phyloP scores from a whole-genome alignment of 2,113 vertebrate genomes.

The Callopanchax toddi region DNA sequence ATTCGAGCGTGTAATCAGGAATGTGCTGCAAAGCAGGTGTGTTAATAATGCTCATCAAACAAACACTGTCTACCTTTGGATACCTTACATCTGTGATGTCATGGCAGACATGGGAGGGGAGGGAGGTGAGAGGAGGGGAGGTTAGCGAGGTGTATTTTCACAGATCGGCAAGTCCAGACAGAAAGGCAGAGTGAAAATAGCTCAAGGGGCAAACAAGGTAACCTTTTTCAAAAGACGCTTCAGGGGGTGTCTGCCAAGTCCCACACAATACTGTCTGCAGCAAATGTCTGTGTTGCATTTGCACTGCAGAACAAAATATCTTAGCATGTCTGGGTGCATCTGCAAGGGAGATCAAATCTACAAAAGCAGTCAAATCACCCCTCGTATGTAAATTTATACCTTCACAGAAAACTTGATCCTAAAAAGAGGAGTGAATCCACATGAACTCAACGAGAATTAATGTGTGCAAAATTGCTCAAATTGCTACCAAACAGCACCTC shows the following conservation, averaged over 20 bases:
- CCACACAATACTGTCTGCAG: slow-evolving; percentile 78
- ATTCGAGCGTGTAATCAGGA: slow-evolving; percentile 77
- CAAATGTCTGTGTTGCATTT: slow-evolving; percentile 62
- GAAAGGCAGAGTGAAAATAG: slow-evolving; percentile 75
- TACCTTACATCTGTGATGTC: slow-evolving; percentile 72
- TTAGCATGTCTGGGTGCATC: slow-evolving; percentile 54
- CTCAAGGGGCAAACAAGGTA: slow-evolving; percentile 81
- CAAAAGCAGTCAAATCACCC: slow-evolving; percentile 30
- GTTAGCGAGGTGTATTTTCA: slow-evolving; percentile 74
- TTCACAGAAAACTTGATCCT: neutral
- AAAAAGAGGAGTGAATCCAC: too few relatives aligned
- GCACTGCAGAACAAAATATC: slow-evolving; percentile 58
- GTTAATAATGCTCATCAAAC: slow-evolving; percentile 78
- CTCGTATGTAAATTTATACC: slow-evolving; percentile 19
- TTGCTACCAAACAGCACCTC: too few relatives aligned
- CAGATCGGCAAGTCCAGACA: slow-evolving; percentile 77
- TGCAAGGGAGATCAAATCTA: slow-evolving; percentile 43
- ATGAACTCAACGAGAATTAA: too few relatives aligned
- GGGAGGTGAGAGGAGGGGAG: slow-evolving; percentile 54
- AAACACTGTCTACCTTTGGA: slow-evolving; percentile 74
- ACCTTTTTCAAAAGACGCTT: slow-evolving; percentile 78
- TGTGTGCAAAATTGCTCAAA: too few relatives aligned
- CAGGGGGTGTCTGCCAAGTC: slow-evolving; percentile 79
- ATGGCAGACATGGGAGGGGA: slow-evolving; percentile 62
- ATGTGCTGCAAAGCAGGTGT: slow-evolving; percentile 81